Conservation (phyloP, 2,797 vertebrate species). For the Cetoscarus ocellatus region DNA sequence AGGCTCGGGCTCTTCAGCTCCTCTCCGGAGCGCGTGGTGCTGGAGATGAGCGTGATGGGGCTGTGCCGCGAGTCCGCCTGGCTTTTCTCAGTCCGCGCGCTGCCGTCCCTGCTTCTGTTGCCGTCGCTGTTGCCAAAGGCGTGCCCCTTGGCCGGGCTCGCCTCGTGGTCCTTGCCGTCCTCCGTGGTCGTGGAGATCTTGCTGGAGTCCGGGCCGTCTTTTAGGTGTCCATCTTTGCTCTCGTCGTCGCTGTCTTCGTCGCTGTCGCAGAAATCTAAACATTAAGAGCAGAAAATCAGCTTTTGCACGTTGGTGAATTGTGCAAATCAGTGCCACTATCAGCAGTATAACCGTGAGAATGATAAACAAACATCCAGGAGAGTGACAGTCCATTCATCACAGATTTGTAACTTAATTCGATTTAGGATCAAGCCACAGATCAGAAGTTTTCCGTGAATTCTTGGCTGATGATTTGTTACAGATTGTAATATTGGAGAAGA, state of each 20-base stretch:
- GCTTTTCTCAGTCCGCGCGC: slow-evolving; percentile 86
- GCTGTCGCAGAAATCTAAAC: slow-evolving; percentile 92
- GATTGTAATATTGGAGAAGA: too few species aligned
- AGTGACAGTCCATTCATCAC: not conserved
- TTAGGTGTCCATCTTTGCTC: slow-evolving; percentile 91
- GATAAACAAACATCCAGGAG: not conserved
- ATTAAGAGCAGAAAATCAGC: slow-evolving; percentile 16
- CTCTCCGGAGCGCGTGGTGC: slow-evolving; percentile 89
- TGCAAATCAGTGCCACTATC: not conserved
- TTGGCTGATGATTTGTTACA: too few species aligned
- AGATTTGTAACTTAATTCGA: not conserved
- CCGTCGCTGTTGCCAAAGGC: slow-evolving; percentile 73
- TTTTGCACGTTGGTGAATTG: slow-evolving; percentile 1
- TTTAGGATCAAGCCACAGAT: not conserved
- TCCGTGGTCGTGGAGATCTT: slow-evolving; percentile 94
- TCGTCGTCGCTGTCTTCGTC: slow-evolving; percentile 96
- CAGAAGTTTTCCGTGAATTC: not conserved
- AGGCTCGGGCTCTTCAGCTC: slow-evolving; percentile 87
- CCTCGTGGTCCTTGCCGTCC: slow-evolving; percentile 85
- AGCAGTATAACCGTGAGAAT: slow-evolving; percentile 4
- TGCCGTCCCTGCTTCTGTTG: slow-evolving; percentile 78
- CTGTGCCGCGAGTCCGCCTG: slow-evolving; percentile 93
- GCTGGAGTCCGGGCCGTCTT: slow-evolving; percentile 88
- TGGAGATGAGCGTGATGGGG: slow-evolving; percentile 93
- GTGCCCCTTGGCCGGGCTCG: slow-evolving; percentile 82